These are phyloP conservation scores for Uropetala carovei DNA, from an alignment of 2,888 invertebrate genomes.

Conservation along the genomic window DNA sequence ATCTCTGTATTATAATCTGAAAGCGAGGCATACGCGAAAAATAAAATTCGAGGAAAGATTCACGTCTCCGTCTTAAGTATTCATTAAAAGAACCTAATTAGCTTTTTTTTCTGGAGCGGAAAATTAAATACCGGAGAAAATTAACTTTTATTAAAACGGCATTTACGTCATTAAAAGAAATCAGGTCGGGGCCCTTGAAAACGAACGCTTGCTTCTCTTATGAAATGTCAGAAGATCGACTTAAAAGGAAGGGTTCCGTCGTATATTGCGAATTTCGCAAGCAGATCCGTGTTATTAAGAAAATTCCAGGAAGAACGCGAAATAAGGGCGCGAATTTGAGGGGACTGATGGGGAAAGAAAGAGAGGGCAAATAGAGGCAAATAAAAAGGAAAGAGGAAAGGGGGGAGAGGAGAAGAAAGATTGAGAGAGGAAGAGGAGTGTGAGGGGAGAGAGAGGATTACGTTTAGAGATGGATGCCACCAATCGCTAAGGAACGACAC, in stretches of 20 bases:
- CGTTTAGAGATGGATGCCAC: no score
- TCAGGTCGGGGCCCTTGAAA: no score
- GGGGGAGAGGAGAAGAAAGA: no score
- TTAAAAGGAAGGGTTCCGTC: not conserved
- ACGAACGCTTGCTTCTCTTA: no score
- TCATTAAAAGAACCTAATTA: not conserved
- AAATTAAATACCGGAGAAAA: not conserved
- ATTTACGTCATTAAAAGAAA: no score
- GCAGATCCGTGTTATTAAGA: not conserved
- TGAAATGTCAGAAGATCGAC: not conserved
- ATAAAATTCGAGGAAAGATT: no score
- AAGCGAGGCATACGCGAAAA: no score
- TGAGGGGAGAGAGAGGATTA: no score
- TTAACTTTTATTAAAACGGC: not conserved
- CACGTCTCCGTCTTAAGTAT: not conserved
- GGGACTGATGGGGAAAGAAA: not conserved
- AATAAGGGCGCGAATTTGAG: not conserved
- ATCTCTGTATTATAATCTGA: no score
- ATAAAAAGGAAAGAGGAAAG: not conserved
- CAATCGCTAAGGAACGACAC: no score
- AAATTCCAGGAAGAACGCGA: not conserved
- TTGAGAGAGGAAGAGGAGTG: no score
- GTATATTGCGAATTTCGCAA: constrained; percentile 9
- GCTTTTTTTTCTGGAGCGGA: not conserved
- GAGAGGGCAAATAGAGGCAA: not conserved